Base-by-base conservation (phyloP, 2,113 vertebrate species). In the Periophthalmus modestus region DNA sequence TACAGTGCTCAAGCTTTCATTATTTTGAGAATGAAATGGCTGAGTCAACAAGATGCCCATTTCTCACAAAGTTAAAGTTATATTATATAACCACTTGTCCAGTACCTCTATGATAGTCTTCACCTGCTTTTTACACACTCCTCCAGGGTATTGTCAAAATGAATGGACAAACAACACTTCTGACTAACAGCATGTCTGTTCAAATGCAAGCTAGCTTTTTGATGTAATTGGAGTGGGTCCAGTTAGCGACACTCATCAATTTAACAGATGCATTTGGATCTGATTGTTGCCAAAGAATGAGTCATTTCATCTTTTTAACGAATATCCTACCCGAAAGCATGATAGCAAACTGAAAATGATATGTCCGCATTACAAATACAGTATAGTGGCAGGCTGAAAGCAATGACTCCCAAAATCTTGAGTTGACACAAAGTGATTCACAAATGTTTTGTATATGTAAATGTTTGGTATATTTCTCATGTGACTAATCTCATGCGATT, bases 11-110 rank as follows among this genome's bases (percentile, higher is more conserved):
- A 78, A 55, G 76, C 79, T 78, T 73, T 89, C 81, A 83, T 89
- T 89, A 83, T 84, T 87, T 86, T 79, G 68, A 78, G 73, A 82
- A 77, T 81, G 77, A 90, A 88, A 88, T 81, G 79, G 84, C 82
- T 43, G 69, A 69, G 67, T 69, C 63, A 57, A 68, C 54, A 65
- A 65, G 72, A 79, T 68, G 71, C 33, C 52, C 65, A 71, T 73
- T 46, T 34, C 54, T 72, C 36, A 43, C 58, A 69, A 19, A 52
- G 4, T 50, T 70, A 33, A 7, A 23, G 71, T 78, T 54, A 77
- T 68, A 78, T 18, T 69, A 75, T 77, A 58, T 58, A 58, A 28
- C 18, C 52, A 80, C 77, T 58, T 62, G 43, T 69, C 69, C 61
- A 24, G 73, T 43, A 43, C 21, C 16, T 23, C 11, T 15, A 50